A percentile compares a stretch with the other conserved stretches of the same genome.
Evolutionary conservation across 92 coral and sea anemone species (phyloP).

Genomic region (Palythoa grandis): DNA sequence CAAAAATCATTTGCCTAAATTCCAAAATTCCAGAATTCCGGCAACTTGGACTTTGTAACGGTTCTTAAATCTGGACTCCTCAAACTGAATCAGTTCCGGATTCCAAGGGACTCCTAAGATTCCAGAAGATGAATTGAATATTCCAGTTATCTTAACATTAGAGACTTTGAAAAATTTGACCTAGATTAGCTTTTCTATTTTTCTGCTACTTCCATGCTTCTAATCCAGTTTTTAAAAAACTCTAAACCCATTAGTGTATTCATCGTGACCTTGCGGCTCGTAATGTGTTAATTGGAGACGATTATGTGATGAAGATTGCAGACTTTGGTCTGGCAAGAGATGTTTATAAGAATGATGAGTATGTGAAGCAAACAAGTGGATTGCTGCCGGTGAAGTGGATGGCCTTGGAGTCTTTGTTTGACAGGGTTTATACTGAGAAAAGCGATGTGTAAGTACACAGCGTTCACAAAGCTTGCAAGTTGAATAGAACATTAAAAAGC

Average conservation of each 20-base stretch:
- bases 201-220: too few relatives aligned
- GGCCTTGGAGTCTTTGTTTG: conserved; percentile 90
- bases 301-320: conserved; percentile 90
- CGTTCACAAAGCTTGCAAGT: background rate
- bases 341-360: conserved; percentile 81
- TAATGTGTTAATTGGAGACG: conserved; percentile 84
- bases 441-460: conserved; percentile 89
- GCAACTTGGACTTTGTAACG: too few relatives aligned
- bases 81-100: background rate
- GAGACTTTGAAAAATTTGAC: too few relatives aligned
- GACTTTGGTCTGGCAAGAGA: conserved; percentile 96
- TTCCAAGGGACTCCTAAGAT: background rate
- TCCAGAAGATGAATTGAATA: too few relatives aligned
- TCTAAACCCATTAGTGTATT: conserved; percentile 62
- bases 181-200: background rate
- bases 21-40: too few relatives aligned
- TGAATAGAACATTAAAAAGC: too few relatives aligned
- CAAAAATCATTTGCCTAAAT: too few relatives aligned
- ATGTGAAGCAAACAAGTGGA: conserved; percentile 84
- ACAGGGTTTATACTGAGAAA: conserved; percentile 83
- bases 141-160: too few relatives aligned
- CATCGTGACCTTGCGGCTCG: conserved; percentile 97
- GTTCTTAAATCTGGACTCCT: too few relatives aligned
- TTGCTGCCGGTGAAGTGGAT: conserved; percentile 92
- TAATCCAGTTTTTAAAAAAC: background rate